Base-by-base conservation (phyloP, 2,113 vertebrate species). In the Oreochromis niloticus region DNA sequence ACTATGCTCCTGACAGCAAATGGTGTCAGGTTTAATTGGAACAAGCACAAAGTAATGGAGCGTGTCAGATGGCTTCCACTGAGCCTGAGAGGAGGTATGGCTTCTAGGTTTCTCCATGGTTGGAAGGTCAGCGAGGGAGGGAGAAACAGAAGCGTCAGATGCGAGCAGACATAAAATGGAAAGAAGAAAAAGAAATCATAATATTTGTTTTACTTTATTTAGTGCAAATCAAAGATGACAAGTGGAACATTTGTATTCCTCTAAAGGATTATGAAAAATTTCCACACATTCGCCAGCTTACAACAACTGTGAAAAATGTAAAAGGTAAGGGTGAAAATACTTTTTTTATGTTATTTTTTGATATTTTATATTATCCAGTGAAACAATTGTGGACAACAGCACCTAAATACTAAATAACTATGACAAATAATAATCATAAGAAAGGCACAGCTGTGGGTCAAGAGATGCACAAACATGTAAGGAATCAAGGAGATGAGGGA, bases 21-120 rank as follows among this genome's bases (percentile, higher is more conserved):
- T 93, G 94, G 94, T 95, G 94, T 95, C 93, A 94, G 85, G 85
- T 94, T 96, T 96, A 96, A 96, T 96, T 96, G 94, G 94, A 93
- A 96, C 96, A 96, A 95, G 96, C 95, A 89, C 90, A 89, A 92
- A 4, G 88, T 95, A 96, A 96, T 95, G 94, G 95, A 93, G 89
- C 91, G 63, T 95, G 94, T 94, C 94, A 88, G 89, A 95, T 86
- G 80, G 89, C 90, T 94, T 95, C 91, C 90, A 88, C 85, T 91
- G 89, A 82, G 92, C 90, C 86, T 84, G 87, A 88, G 89, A 92
- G 88, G 83, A 86, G 82, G 61, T 75, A 84, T 68, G 82, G 82
- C 68, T 90, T 91, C 85, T 24, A 85, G 84, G 84, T 85, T 92
- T 90, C 68, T 91, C 79, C 52, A 50, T 88, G 91, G 88, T 86